A percentile compares a stretch with the other conserved stretches of the same genome.
Evolutionary conservation across 2,113 vertebrate species (phyloP).

Genomic region (Morphnarchus princeps): DNA sequence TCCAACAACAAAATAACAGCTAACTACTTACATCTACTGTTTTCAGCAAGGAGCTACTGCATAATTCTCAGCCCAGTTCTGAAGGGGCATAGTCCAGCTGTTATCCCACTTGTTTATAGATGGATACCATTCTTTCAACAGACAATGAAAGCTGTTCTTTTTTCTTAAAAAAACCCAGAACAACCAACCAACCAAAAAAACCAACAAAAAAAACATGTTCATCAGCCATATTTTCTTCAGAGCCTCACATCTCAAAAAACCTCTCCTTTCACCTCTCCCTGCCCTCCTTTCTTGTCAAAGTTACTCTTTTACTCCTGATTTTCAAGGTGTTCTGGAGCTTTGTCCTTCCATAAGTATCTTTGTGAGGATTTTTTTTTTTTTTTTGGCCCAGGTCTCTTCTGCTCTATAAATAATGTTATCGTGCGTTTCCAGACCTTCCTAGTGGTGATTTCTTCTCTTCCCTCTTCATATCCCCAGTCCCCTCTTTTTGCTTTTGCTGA

Average conservation of each 20-base stretch:
- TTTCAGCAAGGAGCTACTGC: not conserved
- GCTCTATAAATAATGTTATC: not conserved
- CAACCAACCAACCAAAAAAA: accelerated
- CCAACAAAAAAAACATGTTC: accelerated
- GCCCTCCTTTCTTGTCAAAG: not conserved
- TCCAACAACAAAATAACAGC: not conserved
- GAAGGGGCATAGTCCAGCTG: not conserved
- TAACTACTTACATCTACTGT: not conserved
- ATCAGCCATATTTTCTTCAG: not conserved
- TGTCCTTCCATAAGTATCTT: not conserved
- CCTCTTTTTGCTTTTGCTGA: not conserved
- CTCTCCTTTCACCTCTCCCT: not conserved
- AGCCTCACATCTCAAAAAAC: not conserved
- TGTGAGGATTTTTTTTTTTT: not conserved
- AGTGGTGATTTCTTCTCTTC: not conserved
- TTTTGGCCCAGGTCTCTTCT: not conserved
- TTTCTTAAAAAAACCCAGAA: not conserved
- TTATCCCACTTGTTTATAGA: not conserved
- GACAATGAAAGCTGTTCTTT: not conserved
- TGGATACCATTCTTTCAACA: not conserved
- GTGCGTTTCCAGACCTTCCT: not conserved
- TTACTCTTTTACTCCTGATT: not conserved
- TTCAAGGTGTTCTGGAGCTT: not conserved
- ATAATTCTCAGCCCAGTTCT: not conserved
- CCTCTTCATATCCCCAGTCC: not conserved